Evolutionary conservation across 2,113 vertebrate genomes (phyloP).

Genomic region (Mesembrinibis cayennensis): DNA sequence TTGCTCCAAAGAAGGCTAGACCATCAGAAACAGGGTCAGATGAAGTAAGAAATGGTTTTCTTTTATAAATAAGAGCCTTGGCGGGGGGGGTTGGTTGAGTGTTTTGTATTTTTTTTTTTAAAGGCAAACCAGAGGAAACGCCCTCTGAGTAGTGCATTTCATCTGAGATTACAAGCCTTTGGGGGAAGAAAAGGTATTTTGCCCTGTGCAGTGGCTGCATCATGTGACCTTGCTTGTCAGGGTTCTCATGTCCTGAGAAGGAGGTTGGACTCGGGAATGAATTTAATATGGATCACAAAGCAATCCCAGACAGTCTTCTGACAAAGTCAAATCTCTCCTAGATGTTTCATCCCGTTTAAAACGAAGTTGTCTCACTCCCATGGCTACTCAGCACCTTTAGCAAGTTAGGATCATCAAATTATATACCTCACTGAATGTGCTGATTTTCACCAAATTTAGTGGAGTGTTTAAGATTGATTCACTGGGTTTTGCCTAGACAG

Average conservation of each 20-base stretch:
- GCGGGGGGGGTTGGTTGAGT: background rate
- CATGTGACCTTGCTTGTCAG: background rate
- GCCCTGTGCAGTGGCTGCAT: background rate
- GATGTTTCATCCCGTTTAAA: background rate
- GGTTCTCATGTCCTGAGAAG: background rate
- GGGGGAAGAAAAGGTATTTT: background rate
- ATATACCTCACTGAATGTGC: background rate
- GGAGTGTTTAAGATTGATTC: background rate
- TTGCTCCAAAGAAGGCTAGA: constrained; percentile 96
- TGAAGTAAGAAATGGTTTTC: constrained; percentile 78
- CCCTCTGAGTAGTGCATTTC: background rate
- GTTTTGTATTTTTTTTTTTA: background rate
- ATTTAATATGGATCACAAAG: background rate
- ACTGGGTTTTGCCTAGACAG: background rate
- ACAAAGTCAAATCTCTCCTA: background rate
- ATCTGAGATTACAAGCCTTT: background rate
- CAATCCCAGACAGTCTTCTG: background rate
- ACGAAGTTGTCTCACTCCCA: background rate
- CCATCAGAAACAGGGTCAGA: constrained; percentile 94
- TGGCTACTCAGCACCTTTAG: background rate
- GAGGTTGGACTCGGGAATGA: background rate
- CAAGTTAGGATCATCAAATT: background rate
- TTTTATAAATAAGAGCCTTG: background rate
- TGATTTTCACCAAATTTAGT: background rate
- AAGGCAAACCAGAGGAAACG: background rate